These are phyloP conservation scores for Columbina picui DNA, from an alignment of 2,113 vertebrate species.

Conservation along the genomic window DNA sequence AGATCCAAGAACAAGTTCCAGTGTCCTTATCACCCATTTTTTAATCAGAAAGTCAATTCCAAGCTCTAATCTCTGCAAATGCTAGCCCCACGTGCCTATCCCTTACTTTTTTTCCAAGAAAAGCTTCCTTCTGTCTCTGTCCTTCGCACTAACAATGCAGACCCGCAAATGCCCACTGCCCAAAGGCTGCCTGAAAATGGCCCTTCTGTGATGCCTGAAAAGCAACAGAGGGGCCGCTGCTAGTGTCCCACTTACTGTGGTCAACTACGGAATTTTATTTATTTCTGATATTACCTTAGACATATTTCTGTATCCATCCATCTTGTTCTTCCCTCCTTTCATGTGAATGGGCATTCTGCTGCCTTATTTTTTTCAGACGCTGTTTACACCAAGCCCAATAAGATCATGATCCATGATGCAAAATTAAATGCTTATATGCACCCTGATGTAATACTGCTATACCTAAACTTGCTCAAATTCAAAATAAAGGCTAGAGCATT, in stretches of 20 bases:
- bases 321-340: not conserved
- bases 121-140: not conserved
- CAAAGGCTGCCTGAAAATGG: not conserved
- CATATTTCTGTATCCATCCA: not conserved
- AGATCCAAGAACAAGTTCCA: not conserved
- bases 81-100: not conserved
- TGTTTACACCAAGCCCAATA: not conserved
- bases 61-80: not conserved
- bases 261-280: not conserved
- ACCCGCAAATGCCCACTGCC: not conserved
- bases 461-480: not conserved
- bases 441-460: not conserved
- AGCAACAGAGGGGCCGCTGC: not conserved
- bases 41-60: not conserved
- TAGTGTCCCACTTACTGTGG: not conserved
- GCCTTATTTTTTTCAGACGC: not conserved
- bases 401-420: not conserved
- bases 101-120: not conserved
- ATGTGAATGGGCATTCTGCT: not conserved
- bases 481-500: not conserved
- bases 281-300: not conserved
- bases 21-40: not conserved
- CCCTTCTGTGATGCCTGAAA: not conserved
- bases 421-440: not conserved
- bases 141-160: not conserved